Conservation (phyloP, 2,113 vertebrate species). For the Brachyistius frenatus region DNA sequence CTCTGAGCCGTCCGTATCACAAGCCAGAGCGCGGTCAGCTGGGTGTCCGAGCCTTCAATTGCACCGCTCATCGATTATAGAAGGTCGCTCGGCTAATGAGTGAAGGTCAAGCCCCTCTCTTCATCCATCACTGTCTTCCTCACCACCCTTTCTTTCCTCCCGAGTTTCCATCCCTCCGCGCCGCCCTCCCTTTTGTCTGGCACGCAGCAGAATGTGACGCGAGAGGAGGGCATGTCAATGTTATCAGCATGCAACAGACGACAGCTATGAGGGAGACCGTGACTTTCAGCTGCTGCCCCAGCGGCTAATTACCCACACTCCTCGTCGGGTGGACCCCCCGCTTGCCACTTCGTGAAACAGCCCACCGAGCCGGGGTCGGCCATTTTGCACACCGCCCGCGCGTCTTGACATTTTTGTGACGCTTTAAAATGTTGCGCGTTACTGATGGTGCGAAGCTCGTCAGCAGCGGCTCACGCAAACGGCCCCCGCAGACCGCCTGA, state of each 20-base stretch:
- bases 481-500: not conserved
- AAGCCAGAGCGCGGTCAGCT: slow-evolving; percentile 40
- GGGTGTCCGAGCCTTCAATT: slow-evolving; percentile 16
- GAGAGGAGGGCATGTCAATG: slow-evolving; percentile 70
- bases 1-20: slow-evolving; percentile 16
- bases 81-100: slow-evolving; percentile 67
- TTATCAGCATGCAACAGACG: slow-evolving; percentile 78
- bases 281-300: slow-evolving; percentile 63
- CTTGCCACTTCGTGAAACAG: slow-evolving; percentile 43
- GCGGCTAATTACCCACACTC: slow-evolving; percentile 71
- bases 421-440: slow-evolving; percentile 21
- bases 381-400: slow-evolving; percentile 27
- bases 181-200: slow-evolving; percentile 42
- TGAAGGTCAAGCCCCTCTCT: slow-evolving; percentile 60
- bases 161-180: slow-evolving; percentile 17
- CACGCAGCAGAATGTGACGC: slow-evolving; percentile 30
- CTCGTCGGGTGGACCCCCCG: slow-evolving; percentile 25
- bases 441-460: slow-evolving; percentile 10
- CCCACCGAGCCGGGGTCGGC: slow-evolving; percentile 23
- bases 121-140: slow-evolving; percentile 71
- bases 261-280: slow-evolving; percentile 66
- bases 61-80: slow-evolving; percentile 61
- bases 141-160: slow-evolving; percentile 30
- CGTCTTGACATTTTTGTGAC: not conserved
- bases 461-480: not conserved